These are phyloP conservation scores for Urosaurus nigricauda DNA, from an alignment of 2,797 vertebrate species.

Conservation along the genomic window DNA sequence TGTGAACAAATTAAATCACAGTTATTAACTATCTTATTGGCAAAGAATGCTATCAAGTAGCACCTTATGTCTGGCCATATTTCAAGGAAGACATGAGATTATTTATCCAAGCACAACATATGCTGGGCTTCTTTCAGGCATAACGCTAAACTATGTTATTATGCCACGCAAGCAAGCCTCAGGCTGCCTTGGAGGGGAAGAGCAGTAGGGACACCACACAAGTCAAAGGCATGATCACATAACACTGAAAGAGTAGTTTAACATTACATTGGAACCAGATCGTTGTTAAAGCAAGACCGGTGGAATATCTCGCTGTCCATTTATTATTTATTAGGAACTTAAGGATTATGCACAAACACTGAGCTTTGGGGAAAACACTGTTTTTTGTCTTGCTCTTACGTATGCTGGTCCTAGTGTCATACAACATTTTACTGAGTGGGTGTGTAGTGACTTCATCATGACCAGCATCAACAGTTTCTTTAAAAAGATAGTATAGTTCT, in stretches of 20 bases:
- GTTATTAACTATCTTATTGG: not conserved
- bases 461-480: not conserved
- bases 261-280: not conserved
- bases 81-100: not conserved
- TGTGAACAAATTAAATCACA: not conserved
- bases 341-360: slow-evolving; percentile 1
- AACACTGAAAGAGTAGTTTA: not conserved
- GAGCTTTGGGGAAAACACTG: not conserved
- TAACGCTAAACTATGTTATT: not conserved
- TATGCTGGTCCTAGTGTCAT: not conserved
- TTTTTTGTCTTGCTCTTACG: not conserved
- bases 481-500: not conserved
- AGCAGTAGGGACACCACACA: not conserved
- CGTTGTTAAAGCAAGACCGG: not conserved
- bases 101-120: not conserved
- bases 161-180: not conserved
- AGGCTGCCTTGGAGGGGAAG: not conserved
- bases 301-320: not conserved
- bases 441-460: not conserved
- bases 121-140: not conserved
- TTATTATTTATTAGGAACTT: slow-evolving; percentile 7
- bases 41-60: not conserved
- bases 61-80: not conserved
- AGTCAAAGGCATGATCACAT: not conserved
- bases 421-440: not conserved